phyloP scores from a whole-genome alignment of 2,797 vertebrate species.

The Anolis apletophallus region DNA sequence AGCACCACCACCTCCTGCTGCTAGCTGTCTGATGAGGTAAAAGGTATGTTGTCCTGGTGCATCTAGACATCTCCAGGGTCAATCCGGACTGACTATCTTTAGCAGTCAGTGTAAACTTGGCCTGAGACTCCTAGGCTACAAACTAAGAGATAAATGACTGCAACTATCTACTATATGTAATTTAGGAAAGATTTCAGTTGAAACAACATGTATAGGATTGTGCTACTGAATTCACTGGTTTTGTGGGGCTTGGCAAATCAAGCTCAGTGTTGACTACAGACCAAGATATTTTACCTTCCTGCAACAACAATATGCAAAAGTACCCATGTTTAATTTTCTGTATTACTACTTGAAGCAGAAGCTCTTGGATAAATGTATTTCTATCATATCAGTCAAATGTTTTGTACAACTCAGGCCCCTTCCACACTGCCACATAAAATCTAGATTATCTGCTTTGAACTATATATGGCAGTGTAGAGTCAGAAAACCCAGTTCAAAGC shows the following conservation, averaged over 20 bases:
- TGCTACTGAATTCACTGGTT: neutral
- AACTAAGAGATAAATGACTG: neutral
- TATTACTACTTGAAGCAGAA: conserved; percentile 56
- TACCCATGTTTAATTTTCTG: conserved; percentile 49
- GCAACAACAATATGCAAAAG: conserved; percentile 49
- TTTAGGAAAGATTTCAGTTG: neutral
- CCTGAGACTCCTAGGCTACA: neutral
- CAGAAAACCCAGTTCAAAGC: no score
- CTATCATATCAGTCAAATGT: conserved; percentile 19
- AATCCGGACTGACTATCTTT: no score
- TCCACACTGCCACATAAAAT: no score
- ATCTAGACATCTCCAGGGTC: no score
- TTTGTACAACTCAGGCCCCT: conserved; percentile 2
- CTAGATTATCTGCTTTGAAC: no score
- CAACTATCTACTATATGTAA: neutral
- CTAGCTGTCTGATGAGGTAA: no score
- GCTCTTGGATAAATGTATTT: conserved; percentile 53
- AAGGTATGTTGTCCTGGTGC: no score
- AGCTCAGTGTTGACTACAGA: neutral
- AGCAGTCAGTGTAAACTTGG: no score
- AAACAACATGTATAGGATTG: neutral
- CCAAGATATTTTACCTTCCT: conserved; percentile 44
- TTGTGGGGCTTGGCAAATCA: neutral
- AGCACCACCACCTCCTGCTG: no score
- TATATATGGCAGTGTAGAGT: no score